A percentile compares a stretch with the other conserved stretches of the same genome.
phyloP scores from a whole-genome alignment of 2,797 vertebrate species.

The Galaxias olidus region DNA sequence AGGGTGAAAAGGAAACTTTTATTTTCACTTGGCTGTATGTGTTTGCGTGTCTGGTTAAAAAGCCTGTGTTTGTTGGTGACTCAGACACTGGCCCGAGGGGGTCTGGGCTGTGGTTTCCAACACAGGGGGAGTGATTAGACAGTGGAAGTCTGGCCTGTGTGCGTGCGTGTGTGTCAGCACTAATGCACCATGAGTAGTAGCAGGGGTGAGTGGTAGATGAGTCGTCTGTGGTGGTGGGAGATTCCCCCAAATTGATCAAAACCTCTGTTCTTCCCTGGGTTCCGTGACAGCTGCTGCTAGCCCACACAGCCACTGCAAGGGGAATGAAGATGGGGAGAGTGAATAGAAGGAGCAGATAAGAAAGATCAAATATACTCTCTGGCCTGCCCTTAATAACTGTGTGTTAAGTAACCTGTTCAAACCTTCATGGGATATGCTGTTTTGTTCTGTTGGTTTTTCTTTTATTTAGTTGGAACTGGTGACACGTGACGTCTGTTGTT shows the following conservation, averaged over 20 bases:
- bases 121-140: too few species aligned
- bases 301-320: conserved; percentile 9
- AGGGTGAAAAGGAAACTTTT: conserved; percentile 54
- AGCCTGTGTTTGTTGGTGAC: conserved; percentile 43
- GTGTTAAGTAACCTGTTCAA: too few species aligned
- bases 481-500: too few species aligned
- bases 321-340: conserved; percentile 45
- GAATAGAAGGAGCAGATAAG: conserved; percentile 25
- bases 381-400: too few species aligned
- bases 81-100: neutral
- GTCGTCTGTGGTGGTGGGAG: conserved; percentile 61
- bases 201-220: conserved; percentile 55
- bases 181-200: conserved; percentile 48
- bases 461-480: too few species aligned
- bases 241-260: conserved; percentile 50
- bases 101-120: too few species aligned
- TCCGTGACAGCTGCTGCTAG: conserved; percentile 56
- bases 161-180: neutral
- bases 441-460: too few species aligned
- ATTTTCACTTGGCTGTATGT: neutral
- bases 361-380: neutral
- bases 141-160: neutral
- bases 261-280: conserved; percentile 47
- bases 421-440: too few species aligned
- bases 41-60: neutral